Base-by-base conservation (phyloP, 1,140 invertebrate genomes). In the Xylocopa sonorina region DNA sequence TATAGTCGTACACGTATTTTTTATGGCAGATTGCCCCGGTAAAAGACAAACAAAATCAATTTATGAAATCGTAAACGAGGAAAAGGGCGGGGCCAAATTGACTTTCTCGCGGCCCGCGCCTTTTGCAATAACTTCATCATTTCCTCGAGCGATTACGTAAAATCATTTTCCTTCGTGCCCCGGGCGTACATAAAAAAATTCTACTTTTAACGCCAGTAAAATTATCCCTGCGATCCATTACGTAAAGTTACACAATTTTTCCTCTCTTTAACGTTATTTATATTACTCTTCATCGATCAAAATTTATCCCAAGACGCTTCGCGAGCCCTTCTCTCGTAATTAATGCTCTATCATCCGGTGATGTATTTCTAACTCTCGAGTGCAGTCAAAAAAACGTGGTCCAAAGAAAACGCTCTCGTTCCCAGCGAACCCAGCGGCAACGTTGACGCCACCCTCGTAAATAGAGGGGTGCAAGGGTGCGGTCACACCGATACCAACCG, bases 271-370 rank as follows among this genome's bases (percentile, higher is more conserved):
- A 53, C 48, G n/a, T 16, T 24, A 38, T 68, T 53, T 67, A 67
- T 67, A 50, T 34, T 27, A n/a, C 21, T 29, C 24, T 51, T 67
- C 46, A 53, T 53, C 48, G 16, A 10, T 3, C 27, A 27, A 68
- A 53, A 51, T 38, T 68, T 68, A 38, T 32, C 10, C 21, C 2
- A 38, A 0, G 12, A 34, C 64, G 48, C 14, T 51, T 57, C 43
- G 41, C 32, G 34, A 57, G 57, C 55, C 51, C 24, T 55, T 27
- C 67, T 55, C 50, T 48, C 24, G 21, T 38, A 69, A 69, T 69
- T 29, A 69, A 66, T 48, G 63, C n/a, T 66, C 67, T 16, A 14
- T 68, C 21, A 4, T 14, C 18, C 14, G 14, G 60, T 38, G 38
- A 41, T 38, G 50, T 34, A 48, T 66, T 50, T 48, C 63, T 21